Base-by-base conservation (phyloP, 2,888 invertebrate genomes). In the Drosophila anomelani region DNA sequence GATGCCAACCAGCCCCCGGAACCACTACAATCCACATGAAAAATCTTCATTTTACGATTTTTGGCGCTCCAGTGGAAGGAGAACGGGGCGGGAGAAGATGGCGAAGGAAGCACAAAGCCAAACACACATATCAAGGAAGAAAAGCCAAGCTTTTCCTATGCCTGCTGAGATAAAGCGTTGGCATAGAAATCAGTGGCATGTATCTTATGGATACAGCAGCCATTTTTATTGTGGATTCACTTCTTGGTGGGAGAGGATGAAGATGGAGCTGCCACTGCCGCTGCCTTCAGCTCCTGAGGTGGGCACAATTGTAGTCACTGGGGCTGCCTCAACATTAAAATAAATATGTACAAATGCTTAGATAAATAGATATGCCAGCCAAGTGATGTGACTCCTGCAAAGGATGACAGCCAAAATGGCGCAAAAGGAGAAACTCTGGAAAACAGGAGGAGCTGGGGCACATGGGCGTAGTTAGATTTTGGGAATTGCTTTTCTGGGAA, bases 41-140 rank as follows among this genome's bases (percentile, higher is more conserved):
- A 87, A 89, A 87, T 87, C 87, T 87, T 88, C 84, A 87, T 87
- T 88, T 89, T 88, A 89, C 87, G 89, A 89, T 88, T 88, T 85
- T 82, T 79, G 69, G 75, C 81, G 77, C 73, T 74, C 67, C 61
- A 41, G 46, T 9, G 57, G 39, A 34, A 44, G 44, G n/a, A 26
- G 46, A 15, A 57, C 20, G 23, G 10, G 10, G n/a, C 15, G 15
- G 38, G 3, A 4, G 36, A 10, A 4, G 47, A 38, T 29, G 54
- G 23, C 10, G 54, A 49, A 44, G 38, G 39, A 55, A 53, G 71
- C 55, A 70, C 51, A 75, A 74, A 63, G 60, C 67, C 61, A 63
- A 78, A 62, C 79, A 83, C 73, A 61, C 46, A 73, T 54, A 56
- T 55, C 53, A 73, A 46, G 47, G 55, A 59, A 41, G 60, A 59